Evolutionary conservation across 2,113 vertebrate genomes (phyloP).

Genomic region (Spizaetus ornatus): DNA sequence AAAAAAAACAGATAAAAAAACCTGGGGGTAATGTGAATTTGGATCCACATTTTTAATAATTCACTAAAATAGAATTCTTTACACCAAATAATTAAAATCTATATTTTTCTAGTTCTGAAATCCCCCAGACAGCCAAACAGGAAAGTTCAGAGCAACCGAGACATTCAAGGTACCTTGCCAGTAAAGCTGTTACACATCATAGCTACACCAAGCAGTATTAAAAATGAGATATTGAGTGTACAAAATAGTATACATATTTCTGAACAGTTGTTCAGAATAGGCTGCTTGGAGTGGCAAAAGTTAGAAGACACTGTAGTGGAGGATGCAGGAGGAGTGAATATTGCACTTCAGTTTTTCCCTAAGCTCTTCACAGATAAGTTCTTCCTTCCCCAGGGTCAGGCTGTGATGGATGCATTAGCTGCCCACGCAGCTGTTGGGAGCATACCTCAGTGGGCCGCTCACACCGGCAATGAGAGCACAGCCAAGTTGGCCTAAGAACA

Average conservation of each 20-base stretch:
- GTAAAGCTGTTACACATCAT: background rate
- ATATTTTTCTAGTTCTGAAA: background rate
- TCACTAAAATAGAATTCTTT: background rate
- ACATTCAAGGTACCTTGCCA: background rate
- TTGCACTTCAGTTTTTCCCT: background rate
- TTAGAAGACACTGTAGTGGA: background rate
- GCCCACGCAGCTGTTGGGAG: background rate
- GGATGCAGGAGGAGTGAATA: background rate
- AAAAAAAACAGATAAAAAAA: background rate
- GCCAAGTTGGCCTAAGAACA: background rate
- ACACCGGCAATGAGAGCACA: background rate
- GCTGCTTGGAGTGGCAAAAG: background rate
- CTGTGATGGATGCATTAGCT: background rate
- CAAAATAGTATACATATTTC: background rate
- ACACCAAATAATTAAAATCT: background rate
- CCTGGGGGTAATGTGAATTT: accelerated
- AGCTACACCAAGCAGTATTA: background rate
- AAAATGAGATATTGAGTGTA: background rate
- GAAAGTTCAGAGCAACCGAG: background rate
- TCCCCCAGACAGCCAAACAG: background rate
- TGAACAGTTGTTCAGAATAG: background rate
- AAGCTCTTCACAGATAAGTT: background rate
- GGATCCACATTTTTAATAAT: background rate
- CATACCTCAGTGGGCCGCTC: background rate
- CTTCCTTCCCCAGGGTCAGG: background rate